Evolutionary conservation across 2,113 vertebrate genomes (phyloP).

Genomic region (Spea bombifrons): DNA sequence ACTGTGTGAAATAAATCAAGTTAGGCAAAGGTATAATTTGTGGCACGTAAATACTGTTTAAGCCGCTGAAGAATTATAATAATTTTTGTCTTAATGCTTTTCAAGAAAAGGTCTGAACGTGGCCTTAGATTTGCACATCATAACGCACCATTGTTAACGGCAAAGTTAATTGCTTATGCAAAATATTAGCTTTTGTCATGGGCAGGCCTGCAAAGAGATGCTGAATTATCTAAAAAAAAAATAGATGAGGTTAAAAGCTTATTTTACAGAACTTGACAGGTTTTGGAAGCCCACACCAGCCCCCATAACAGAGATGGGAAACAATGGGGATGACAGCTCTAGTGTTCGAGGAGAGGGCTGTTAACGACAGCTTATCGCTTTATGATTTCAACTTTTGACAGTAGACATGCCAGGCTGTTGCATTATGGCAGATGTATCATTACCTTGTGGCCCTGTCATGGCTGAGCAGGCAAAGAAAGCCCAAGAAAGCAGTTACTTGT

Average conservation of each 20-base stretch:
- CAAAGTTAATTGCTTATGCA: conserved; percentile 27
- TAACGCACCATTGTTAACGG: conserved; percentile 13
- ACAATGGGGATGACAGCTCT: conserved; percentile 83
- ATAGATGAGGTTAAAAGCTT: conserved; percentile 65
- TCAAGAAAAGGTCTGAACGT: conserved; percentile 13
- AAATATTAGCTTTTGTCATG: conserved; percentile 26
- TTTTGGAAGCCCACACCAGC: conserved; percentile 65
- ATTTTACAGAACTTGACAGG: conserved; percentile 65
- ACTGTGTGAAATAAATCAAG: conserved; percentile 10
- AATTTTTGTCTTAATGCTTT: conserved; percentile 30
- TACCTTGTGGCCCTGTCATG: conserved; percentile 93
- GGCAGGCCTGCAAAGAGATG: conserved; percentile 24
- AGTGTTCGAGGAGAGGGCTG: conserved; percentile 81
- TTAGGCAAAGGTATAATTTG: conserved; percentile 35
- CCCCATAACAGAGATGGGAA: conserved; percentile 66
- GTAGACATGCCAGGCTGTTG: conserved; percentile 91
- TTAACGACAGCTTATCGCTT: conserved; percentile 96
- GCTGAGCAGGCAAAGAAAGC: conserved; percentile 66
- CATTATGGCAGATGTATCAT: conserved; percentile 92
- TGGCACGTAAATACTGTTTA: conserved; percentile 27
- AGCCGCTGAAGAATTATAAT: conserved; percentile 26
- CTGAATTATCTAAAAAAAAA: conserved; percentile 54
- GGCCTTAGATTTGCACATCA: conserved; percentile 25
- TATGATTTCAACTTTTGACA: conserved; percentile 93
- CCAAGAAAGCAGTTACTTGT: conserved; percentile 64